Evolutionary conservation across 2,888 invertebrate genomes (phyloP).

Genomic region (Cinara cedri): DNA sequence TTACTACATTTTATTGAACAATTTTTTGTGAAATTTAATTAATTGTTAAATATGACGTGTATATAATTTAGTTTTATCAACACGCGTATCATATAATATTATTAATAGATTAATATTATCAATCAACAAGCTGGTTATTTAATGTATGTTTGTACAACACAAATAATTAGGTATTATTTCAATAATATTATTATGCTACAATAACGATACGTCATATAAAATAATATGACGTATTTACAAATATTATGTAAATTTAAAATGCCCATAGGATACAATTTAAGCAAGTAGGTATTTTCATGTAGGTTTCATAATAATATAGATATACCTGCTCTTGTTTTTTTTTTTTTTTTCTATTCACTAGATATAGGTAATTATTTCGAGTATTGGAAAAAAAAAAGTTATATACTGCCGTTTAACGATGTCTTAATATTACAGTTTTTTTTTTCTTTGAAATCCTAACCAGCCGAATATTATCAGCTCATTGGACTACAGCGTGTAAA

Average conservation of each 20-base stretch:
- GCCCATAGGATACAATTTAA: background rate
- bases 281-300: background rate
- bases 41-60: too few relatives aligned
- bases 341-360: too few relatives aligned
- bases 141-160: slow-evolving; percentile 10
- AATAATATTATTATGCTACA: background rate
- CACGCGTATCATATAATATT: background rate
- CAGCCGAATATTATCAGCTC: slow-evolving; percentile 16
- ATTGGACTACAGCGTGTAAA: background rate
- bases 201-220: background rate
- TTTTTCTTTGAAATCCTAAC: slow-evolving; percentile 14
- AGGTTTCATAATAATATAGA: slow-evolving; percentile 18
- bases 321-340: background rate
- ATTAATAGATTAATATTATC: slow-evolving; percentile 5
- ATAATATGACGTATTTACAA: background rate
- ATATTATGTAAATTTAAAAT: slow-evolving; percentile 35
- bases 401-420: background rate
- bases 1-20: too few relatives aligned
- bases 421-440: background rate
- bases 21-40: too few relatives aligned
- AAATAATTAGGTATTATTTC: too few relatives aligned
- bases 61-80: background rate
- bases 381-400: background rate
- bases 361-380: background rate
- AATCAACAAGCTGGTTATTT: background rate